Percentiles rank a stretch among this genome's conserved stretches.
These are phyloP conservation scores for Icerya purchasi DNA, from an alignment of 2,888 invertebrate genomes.

Conservation along the genomic window DNA sequence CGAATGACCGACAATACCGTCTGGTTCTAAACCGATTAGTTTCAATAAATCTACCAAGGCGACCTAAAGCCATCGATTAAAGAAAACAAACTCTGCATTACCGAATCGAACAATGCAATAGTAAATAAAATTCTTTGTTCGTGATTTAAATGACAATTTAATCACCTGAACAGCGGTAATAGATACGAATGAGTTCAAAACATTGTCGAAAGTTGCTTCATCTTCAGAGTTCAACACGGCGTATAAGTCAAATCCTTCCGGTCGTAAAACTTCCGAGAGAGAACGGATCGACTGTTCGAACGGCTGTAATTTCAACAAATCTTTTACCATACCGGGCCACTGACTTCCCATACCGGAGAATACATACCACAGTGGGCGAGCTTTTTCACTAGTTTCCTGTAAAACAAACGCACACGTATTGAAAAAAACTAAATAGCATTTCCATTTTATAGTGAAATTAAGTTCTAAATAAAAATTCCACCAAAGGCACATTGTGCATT, in stretches of 20 bases:
- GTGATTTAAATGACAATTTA: too few relatives aligned
- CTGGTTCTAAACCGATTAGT: constrained; percentile 54
- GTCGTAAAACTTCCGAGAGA: constrained; percentile 51
- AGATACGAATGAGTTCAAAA: constrained; percentile 72
- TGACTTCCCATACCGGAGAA: constrained; percentile 98
- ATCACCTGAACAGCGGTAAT: constrained; percentile 80
- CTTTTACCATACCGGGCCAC: constrained; percentile 87
- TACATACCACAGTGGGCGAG: constrained; percentile 74
- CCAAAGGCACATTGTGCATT: too few relatives aligned
- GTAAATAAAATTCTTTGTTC: too few relatives aligned
- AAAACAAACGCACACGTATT: too few relatives aligned
- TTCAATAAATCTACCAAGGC: constrained; percentile 76
- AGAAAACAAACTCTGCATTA: not conserved
- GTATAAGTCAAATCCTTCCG: constrained; percentile 63
- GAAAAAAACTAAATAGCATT: too few relatives aligned
- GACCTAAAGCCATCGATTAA: constrained; percentile 45
- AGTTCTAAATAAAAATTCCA: too few relatives aligned
- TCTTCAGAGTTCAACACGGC: constrained; percentile 54
- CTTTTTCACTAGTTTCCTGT: constrained; percentile 3
- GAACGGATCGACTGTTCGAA: constrained; percentile 53
- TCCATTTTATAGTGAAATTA: too few relatives aligned
- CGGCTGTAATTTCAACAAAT: constrained; percentile 56
- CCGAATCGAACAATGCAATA: too few relatives aligned
- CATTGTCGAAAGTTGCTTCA: constrained; percentile 58
- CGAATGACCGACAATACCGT: constrained; percentile 84